These are phyloP conservation scores for Marmota monax DNA, from an alignment of 2,113 vertebrate species.

Conservation along the genomic window DNA sequence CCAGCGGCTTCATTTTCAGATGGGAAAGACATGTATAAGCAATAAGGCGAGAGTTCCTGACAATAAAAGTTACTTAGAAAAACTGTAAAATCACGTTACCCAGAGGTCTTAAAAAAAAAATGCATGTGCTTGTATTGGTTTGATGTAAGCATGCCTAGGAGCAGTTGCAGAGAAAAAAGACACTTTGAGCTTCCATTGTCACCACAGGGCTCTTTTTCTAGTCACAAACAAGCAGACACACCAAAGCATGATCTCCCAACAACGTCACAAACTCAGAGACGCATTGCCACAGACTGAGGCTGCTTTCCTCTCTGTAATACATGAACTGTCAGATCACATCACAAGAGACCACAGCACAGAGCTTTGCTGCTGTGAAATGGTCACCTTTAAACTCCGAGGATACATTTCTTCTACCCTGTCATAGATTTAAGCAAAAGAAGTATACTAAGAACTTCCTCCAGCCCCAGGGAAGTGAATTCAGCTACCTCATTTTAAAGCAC, in stretches of 20 bases:
- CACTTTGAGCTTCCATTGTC: not conserved
- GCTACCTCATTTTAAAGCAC: not conserved
- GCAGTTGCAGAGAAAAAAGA: not conserved
- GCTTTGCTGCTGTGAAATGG: not conserved
- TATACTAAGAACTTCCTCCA: not conserved
- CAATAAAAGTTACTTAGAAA: conserved; percentile 6
- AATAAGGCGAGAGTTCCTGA: not conserved
- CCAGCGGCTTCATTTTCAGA: conserved; percentile 24
- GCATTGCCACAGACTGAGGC: not conserved
- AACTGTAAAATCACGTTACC: conserved; percentile 11
- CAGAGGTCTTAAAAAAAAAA: conserved; percentile 48
- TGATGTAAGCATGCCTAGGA: not conserved
- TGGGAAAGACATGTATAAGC: conserved; percentile 5
- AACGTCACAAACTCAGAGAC: not conserved
- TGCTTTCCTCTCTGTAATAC: no score
- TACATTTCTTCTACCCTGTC: not conserved
- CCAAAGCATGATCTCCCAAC: not conserved
- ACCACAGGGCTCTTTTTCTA: not conserved
- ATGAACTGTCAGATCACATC: not conserved
- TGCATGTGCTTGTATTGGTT: not conserved
- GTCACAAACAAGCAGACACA: not conserved
- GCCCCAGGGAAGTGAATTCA: not conserved
- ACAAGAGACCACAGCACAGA: not conserved
- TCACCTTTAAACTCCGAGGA: not conserved
- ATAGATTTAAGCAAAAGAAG: not conserved